A percentile compares a stretch with the other conserved stretches of the same genome.
Evolutionary conservation across 2,888 invertebrate genomes (phyloP).

Genomic region (Campoplex capitator): DNA sequence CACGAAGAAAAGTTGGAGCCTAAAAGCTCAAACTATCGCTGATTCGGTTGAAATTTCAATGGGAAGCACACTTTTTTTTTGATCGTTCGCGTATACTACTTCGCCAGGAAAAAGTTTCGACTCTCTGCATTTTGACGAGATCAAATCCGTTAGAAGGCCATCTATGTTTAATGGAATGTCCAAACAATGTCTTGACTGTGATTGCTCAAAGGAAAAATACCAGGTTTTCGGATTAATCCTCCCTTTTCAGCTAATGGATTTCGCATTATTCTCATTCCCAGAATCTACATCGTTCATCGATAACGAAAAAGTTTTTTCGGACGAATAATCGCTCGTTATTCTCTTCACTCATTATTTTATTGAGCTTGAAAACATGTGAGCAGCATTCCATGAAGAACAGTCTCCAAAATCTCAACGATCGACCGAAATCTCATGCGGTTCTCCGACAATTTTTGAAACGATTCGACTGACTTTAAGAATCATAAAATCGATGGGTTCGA

Average conservation of each 20-base stretch:
- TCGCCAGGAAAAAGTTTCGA: neutral
- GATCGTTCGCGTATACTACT: neutral
- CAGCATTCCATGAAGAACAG: neutral
- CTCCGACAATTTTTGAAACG: no score
- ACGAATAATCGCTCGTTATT: neutral
- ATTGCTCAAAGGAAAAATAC: constrained; percentile 8
- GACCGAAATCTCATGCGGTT: no score
- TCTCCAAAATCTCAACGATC: neutral
- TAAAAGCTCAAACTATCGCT: neutral
- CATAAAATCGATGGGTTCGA: no score
- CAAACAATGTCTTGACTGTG: neutral
- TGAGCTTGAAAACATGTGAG: neutral
- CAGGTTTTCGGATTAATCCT: neutral
- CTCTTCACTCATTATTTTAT: neutral
- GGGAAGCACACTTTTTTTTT: neutral
- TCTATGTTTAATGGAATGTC: neutral
- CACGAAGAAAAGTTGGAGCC: neutral
- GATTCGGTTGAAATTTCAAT: neutral
- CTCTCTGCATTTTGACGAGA: neutral
- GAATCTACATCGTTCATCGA: neutral
- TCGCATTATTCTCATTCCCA: neutral
- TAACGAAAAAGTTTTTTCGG: neutral
- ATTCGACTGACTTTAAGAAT: no score
- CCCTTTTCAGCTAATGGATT: neutral
- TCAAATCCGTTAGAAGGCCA: neutral